phyloP scores from a whole-genome alignment of 2,888 invertebrate genomes.

The Leucozona laternaria region DNA sequence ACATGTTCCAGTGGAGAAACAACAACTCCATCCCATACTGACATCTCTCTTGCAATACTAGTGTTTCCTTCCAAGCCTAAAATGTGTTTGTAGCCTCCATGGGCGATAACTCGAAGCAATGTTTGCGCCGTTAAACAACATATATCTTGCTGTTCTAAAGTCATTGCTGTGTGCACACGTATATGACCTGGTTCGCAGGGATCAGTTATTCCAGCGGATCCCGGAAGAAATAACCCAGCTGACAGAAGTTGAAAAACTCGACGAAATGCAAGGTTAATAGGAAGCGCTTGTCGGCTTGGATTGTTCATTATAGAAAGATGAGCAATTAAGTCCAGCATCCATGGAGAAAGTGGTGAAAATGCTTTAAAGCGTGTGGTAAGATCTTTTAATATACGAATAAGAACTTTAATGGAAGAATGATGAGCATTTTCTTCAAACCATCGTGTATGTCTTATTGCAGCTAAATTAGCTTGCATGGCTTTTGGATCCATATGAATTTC shows the following conservation, averaged over 20 bases:
- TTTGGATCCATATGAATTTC: constrained; percentile 91
- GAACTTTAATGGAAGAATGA: constrained; percentile 97
- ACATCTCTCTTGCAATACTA: constrained; percentile 91
- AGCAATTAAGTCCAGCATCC: constrained; percentile 98
- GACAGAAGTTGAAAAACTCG: constrained; percentile 95
- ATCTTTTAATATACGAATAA: constrained; percentile 97
- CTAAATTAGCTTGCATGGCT: constrained; percentile 94
- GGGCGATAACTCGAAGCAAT: constrained; percentile 93
- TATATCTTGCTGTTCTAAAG: constrained; percentile 95
- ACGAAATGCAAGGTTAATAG: constrained; percentile 95
- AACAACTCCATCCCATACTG: constrained; percentile 98
- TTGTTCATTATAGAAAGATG: constrained; percentile 99
- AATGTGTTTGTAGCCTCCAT: constrained; percentile 97
- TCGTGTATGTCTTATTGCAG: constrained; percentile 96
- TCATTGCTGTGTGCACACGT: constrained; percentile 95
- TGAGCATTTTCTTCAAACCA: constrained; percentile 99
- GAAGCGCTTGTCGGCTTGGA: constrained; percentile 95
- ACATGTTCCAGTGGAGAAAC: constrained; percentile 97
- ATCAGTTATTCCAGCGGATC: constrained; percentile 95
- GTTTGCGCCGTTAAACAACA: constrained; percentile 96
- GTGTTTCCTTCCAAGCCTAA: constrained; percentile 87
- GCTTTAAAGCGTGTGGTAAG: constrained; percentile 95
- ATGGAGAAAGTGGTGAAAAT: constrained; percentile 95
- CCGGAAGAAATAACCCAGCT: constrained; percentile 97
- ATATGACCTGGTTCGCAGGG: constrained; percentile 96